These are phyloP conservation scores for Parelbella ahira DNA, from an alignment of 2,888 invertebrate species.

Conservation along the genomic window DNA sequence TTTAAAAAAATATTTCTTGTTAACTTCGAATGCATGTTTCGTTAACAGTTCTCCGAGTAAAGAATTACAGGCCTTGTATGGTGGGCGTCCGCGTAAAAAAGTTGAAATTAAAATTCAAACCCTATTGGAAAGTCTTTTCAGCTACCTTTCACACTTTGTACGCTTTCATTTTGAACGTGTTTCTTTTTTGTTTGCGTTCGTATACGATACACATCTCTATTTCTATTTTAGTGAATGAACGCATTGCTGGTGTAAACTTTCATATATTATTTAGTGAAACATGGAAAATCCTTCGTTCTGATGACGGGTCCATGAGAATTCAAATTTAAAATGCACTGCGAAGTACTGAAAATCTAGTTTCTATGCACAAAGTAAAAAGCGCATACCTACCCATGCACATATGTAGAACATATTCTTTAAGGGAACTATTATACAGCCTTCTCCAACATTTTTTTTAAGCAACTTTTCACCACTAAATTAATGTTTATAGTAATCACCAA, in stretches of 20 bases:
- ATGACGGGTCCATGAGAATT: too few relatives aligned
- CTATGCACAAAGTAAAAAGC: too few relatives aligned
- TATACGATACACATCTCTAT: constrained; percentile 26
- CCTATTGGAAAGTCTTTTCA: constrained; percentile 28
- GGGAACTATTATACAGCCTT: too few relatives aligned
- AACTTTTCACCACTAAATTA: too few relatives aligned
- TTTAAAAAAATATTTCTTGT: too few relatives aligned
- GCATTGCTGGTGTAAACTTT: constrained; percentile 12
- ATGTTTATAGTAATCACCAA: too few relatives aligned
- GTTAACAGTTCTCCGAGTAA: constrained; percentile 1
- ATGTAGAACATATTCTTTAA: too few relatives aligned
- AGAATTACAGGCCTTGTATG: constrained; percentile 7
- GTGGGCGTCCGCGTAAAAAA: constrained; percentile 9
- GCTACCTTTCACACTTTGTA: constrained; percentile 29
- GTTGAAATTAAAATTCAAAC: constrained; percentile 26
- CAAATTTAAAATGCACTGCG: too few relatives aligned
- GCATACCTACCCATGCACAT: too few relatives aligned
- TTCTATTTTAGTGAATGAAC: constrained; percentile 21
- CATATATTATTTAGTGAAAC: constrained; percentile 14
- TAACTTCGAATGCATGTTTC: neutral
- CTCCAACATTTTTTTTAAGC: too few relatives aligned
- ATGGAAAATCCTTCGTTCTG: too few relatives aligned
- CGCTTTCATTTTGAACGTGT: constrained; percentile 24
- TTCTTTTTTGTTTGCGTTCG: constrained; percentile 25
- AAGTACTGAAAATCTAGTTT: too few relatives aligned